Base-by-base conservation (phyloP, 2,113 vertebrate species). In the Paratilapia polleni region DNA sequence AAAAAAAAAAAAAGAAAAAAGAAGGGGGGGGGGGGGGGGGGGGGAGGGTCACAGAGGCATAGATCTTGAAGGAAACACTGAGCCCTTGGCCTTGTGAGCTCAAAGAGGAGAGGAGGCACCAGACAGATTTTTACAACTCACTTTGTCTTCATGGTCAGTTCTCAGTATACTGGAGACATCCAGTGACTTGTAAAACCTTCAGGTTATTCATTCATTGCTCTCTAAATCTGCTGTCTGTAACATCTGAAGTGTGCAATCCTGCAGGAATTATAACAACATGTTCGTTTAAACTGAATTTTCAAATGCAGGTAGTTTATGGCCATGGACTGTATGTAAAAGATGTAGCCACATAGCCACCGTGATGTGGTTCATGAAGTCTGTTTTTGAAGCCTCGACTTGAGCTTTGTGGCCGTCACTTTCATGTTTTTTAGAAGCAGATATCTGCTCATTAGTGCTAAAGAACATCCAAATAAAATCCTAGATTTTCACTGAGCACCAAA, bases 1-100 rank as follows among this genome's bases (percentile, higher is more conserved):
- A 78, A 87, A 80, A 88, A 31, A 92, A 86, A 91, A 94, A 93
- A 85, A 66, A 43, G 14, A 66, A 66, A 66, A 43, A 47, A 68
- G 17, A 26, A 6, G 26, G 49, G 84, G 64, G 5, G 82, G 80
- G 88, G 85, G 17, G 47, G 6, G 26, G 49, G 84, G 64, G 5
- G 82, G 80, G 88, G 85, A 77, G 81, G 85, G 81, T 84, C 78
- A 6, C 81, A 90, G 92, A 91, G 17, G 52, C 70, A 15, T 77
- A 84, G 83, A 88, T 84, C 89, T 83, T 61, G 54, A 85, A 56
- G 54, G 78, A 87, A 70, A 80, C 82, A 68, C 41, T 57, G 80
- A 80, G 62, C 63, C 70, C 61, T 74, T 5, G 60, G 78, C 68
- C 36, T n/a, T 12, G 11, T 28, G 61, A 68, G 73, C 64, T 52